Percentiles rank a stretch among this genome's conserved stretches.
Evolutionary conservation across 1,140 invertebrate genomes (phyloP).

Genomic region (Drosophila littoralis): DNA sequence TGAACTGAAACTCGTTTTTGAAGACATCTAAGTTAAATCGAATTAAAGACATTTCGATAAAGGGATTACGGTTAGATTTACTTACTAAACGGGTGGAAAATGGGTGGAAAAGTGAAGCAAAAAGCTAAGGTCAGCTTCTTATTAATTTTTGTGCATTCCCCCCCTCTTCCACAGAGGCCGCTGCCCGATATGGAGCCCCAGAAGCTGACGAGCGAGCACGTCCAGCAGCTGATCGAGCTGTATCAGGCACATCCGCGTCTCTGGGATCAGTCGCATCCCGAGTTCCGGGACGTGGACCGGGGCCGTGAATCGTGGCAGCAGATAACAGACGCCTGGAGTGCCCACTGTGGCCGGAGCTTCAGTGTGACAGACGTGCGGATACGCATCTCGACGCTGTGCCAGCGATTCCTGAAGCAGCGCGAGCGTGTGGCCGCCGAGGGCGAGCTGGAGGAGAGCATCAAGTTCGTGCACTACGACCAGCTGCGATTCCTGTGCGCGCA

Average conservation of each 20-base stretch:
- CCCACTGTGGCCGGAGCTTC: slow-evolving; percentile 58
- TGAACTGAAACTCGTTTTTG: too few species aligned
- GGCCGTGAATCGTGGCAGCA: slow-evolving; percentile 64
- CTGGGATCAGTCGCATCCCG: slow-evolving; percentile 64
- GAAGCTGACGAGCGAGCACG: slow-evolving; percentile 55
- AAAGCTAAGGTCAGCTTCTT: too few species aligned
- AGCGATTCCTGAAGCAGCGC: slow-evolving; percentile 69
- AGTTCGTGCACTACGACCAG: slow-evolving; percentile 69
- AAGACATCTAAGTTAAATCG: too few species aligned
- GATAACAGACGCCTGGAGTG: slow-evolving; percentile 61
- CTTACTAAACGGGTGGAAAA: too few species aligned
- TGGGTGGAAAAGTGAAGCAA: too few species aligned
- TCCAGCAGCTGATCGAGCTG: slow-evolving; percentile 65
- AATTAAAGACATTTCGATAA: too few species aligned
- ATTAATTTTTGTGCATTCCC: neutral
- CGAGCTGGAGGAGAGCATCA: slow-evolving; percentile 58
- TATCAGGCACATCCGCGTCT: slow-evolving; percentile 60
- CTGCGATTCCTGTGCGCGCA: slow-evolving; percentile 64
- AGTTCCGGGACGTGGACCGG: slow-evolving; percentile 59
- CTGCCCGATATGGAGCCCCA: slow-evolving; percentile 32
- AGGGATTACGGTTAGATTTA: too few species aligned
- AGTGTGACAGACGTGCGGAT: slow-evolving; percentile 67
- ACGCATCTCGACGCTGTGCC: slow-evolving; percentile 66
- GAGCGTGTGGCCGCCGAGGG: slow-evolving; percentile 68
- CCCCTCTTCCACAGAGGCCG: slow-evolving; percentile 12